A percentile compares a stretch with the other conserved stretches of the same genome.
phyloP scores from a whole-genome alignment of 2,113 vertebrate species.

The Pangasianodon gigas region DNA sequence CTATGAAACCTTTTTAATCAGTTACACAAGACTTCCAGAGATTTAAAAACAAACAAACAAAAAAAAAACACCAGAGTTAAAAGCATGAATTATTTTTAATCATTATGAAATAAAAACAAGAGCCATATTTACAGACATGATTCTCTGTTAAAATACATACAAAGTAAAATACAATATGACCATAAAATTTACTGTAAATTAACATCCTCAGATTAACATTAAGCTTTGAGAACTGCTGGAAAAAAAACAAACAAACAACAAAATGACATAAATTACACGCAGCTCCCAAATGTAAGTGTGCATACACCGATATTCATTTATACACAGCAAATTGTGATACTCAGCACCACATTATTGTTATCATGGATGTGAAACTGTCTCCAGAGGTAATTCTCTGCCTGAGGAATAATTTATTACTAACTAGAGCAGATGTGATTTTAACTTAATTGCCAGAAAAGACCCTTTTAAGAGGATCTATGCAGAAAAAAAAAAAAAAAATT shows the following conservation, averaged over 20 bases:
- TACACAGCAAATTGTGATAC: not conserved
- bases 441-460: not conserved
- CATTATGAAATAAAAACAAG: not conserved
- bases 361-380: not conserved
- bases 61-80: not conserved
- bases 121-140: not conserved
- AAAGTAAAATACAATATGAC: not conserved
- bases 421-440: not conserved
- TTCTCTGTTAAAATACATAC: not conserved
- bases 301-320: not conserved
- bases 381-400: not conserved
- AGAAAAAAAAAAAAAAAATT: not conserved
- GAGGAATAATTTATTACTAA: not conserved
- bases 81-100: conserved; percentile 26
- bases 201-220: not conserved
- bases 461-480: not conserved
- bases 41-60: not conserved
- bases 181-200: not conserved
- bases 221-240: not conserved
- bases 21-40: not conserved
- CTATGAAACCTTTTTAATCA: not conserved
- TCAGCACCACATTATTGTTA: not conserved
- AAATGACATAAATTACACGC: not conserved
- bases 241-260: not conserved
- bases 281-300: not conserved